Percentiles rank a stretch among this genome's conserved stretches.
These are phyloP conservation scores for Parazoanthus atlanticus DNA, from an alignment of 92 coral and sea anemone species.

Conservation along the genomic window DNA sequence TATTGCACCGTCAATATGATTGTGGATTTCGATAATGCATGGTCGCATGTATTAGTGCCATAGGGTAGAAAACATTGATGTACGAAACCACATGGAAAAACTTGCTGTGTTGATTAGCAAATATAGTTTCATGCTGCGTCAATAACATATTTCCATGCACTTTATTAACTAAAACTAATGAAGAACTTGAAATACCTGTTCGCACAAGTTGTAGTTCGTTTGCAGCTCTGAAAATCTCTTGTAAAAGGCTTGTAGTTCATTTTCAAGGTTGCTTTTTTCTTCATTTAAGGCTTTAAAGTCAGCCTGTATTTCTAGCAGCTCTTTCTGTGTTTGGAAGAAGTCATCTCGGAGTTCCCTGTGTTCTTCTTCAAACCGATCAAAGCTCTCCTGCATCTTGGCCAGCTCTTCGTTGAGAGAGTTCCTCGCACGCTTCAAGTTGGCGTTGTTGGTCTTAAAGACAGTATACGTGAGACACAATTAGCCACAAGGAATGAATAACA, in stretches of 20 bases:
- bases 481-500: neutral
- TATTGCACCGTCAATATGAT: too few relatives aligned
- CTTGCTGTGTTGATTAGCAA: too few relatives aligned
- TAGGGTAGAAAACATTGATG: too few relatives aligned
- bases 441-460: conserved; percentile 1
- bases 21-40: too few relatives aligned
- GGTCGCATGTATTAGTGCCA: too few relatives aligned
- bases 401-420: conserved; percentile 11
- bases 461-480: neutral
- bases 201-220: conserved; percentile 13
- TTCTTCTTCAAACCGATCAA: conserved; percentile 29
- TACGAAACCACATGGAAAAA: too few relatives aligned
- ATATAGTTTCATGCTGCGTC: too few relatives aligned
- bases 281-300: conserved; percentile 13
- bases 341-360: conserved; percentile 15
- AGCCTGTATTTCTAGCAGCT: neutral
- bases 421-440: neutral
- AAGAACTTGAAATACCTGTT: conserved; percentile 12
- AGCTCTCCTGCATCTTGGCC: conserved; percentile 10
- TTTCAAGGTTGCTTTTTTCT: conserved; percentile 23
- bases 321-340: conserved; percentile 27
- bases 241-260: conserved; percentile 19
- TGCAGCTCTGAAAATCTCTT: conserved; percentile 33
- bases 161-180: neutral
- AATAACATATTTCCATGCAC: neutral